A percentile compares a stretch with the other conserved stretches of the same genome.
Conservation (phyloP, 2,113 vertebrate species). For the Mesembrinibis cayennensis region DNA sequence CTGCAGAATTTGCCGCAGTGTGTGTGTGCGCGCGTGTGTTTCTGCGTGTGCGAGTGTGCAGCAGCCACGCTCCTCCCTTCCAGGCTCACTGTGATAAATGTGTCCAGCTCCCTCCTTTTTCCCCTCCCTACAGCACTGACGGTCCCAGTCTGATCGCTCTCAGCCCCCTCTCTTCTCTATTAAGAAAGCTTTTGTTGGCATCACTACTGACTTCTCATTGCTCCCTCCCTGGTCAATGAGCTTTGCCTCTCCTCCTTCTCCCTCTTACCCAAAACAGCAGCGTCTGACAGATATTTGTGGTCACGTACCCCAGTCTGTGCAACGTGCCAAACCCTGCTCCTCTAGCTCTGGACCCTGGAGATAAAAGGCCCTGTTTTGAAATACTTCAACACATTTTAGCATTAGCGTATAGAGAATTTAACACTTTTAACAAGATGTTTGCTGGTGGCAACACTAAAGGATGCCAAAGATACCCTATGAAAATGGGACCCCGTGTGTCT, state of each 20-base stretch:
- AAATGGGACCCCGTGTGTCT: not conserved
- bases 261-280: not conserved
- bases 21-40: slow-evolving; percentile 56
- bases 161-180: not conserved
- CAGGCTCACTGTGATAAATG: slow-evolving; percentile 31
- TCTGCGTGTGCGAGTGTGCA: slow-evolving; percentile 60
- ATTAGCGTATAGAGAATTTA: not conserved
- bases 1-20: slow-evolving; percentile 85
- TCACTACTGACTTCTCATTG: not conserved
- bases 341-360: not conserved
- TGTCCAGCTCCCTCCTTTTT: slow-evolving; percentile 39
- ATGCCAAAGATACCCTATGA: not conserved
- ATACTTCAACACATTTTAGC: not conserved
- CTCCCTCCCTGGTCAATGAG: not conserved
- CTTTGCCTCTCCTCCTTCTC: not conserved
- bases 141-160: not conserved
- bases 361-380: not conserved
- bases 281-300: not conserved
- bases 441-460: not conserved
- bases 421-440: not conserved
- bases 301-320: not conserved
- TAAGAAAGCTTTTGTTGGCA: slow-evolving; percentile 21
- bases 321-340: not conserved
- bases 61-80: slow-evolving; percentile 71
- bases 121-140: slow-evolving; percentile 25